These are phyloP conservation scores for Creontiades dilutus DNA, from an alignment of 2,888 invertebrate species.

Conservation along the genomic window DNA sequence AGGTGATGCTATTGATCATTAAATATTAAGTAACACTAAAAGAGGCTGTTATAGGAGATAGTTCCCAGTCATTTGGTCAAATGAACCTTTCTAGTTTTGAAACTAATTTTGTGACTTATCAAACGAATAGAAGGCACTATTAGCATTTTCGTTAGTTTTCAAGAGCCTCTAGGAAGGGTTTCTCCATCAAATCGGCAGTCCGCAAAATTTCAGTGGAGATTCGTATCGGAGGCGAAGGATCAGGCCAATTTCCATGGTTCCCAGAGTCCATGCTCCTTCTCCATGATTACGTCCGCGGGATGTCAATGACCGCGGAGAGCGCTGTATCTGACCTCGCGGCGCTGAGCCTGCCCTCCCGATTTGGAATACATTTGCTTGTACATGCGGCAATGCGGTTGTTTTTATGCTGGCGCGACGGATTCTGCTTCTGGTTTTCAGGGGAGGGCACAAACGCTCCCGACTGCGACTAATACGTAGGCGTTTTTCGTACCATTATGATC, in stretches of 20 bases:
- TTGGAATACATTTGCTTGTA: conserved; percentile 42
- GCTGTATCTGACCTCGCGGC: conserved; percentile 39
- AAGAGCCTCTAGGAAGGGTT: background rate
- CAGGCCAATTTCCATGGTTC: conserved; percentile 35
- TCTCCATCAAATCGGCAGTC: background rate
- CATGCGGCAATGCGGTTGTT: conserved; percentile 27
- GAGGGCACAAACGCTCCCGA: no score
- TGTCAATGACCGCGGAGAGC: conserved; percentile 30
- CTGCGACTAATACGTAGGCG: no score
- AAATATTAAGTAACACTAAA: no score
- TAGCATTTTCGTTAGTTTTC: no score
- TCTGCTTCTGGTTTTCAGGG: background rate
- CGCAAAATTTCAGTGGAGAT: background rate
- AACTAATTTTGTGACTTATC: no score
- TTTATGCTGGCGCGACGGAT: conserved; percentile 22
- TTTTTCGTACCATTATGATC: no score
- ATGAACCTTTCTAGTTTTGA: no score
- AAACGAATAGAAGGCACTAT: no score
- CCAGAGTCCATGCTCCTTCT: conserved; percentile 9
- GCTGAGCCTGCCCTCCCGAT: conserved; percentile 29
- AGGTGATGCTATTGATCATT: no score
- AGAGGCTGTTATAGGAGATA: no score
- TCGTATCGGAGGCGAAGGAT: conserved; percentile 7
- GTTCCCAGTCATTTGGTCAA: no score
- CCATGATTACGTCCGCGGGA: conserved; percentile 35